Base-by-base conservation (phyloP, 1,140 invertebrate species). In the Drosophila suzukii region DNA sequence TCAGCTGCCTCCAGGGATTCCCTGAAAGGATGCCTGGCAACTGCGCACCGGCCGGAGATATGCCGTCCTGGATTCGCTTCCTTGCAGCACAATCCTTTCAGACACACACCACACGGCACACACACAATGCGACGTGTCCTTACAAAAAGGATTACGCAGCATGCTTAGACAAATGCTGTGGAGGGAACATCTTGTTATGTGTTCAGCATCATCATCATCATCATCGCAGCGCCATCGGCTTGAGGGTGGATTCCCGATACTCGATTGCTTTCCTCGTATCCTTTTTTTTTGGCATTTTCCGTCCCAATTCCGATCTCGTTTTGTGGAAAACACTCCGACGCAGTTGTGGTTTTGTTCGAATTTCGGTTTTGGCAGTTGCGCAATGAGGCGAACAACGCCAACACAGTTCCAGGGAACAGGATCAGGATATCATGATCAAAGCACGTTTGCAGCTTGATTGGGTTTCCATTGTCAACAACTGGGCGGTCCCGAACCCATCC, bases 71-170 rank as follows among this genome's bases (percentile, higher is more conserved):
- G 58, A 82, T 81, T 75, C 56, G 67, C 75, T 79, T 61, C 50
- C 61, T 68, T 63, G 59, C 76, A 72, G 59, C 63, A 34, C 84
- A 89, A 89, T 88, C 84, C 84, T 88, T 88, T 89, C 62, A 89
- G 47, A 82, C 73, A 61, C 63, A 80, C 72, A 75, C 63, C 56
- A 36, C 50, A 77, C 50, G 63, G 67, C 41, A 51, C 59, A 58
- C 57, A 82, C 55, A 84, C 59, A 84, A 71, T 55, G 39, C 53
- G 57, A 84, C 84, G 84, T 88, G 84, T 71, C 76, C 80, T 84
- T 84, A 88, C 84, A 89, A 88, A 88, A 88, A 88, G 84, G 84
- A 88, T 88, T 88, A 88, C 83, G 80, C 80, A 83, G 84, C 80
- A 89, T 89, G 76, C 80, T 80, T 89, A 86, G 75, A 86, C 65